These are phyloP conservation scores for Gymnoscelis rufifasciata DNA, from an alignment of 2,888 invertebrate species.

Conservation along the genomic window DNA sequence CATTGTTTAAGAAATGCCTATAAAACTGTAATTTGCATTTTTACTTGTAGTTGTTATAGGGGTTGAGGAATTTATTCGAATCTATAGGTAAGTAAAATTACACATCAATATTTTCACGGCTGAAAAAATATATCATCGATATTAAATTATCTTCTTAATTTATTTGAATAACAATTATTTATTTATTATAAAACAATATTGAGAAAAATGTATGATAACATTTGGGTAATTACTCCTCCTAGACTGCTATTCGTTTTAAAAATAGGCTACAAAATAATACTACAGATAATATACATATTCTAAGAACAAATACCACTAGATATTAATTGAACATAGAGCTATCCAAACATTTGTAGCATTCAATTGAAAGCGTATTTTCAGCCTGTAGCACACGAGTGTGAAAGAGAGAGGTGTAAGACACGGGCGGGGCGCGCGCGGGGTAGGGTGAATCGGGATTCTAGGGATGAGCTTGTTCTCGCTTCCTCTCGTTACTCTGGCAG, in stretches of 20 bases:
- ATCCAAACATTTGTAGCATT: constrained; percentile 29
- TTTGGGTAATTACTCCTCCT: too few species aligned
- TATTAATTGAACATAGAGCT: constrained; percentile 22
- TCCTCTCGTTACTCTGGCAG: constrained; percentile 75
- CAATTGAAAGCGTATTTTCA: constrained; percentile 55
- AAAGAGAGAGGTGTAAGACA: constrained; percentile 72
- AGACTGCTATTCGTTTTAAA: too few species aligned
- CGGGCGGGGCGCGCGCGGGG: constrained; percentile 56
- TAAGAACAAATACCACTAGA: constrained; percentile 19
- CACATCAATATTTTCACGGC: too few species aligned
- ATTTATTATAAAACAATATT: too few species aligned
- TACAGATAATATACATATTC: too few species aligned
- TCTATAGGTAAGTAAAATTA: neutral
- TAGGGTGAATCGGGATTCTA: constrained; percentile 74
- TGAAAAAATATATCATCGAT: too few species aligned
- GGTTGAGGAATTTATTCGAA: constrained; percentile 21
- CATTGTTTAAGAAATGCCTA: constrained; percentile 57
- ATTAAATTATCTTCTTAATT: too few species aligned
- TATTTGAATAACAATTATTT: too few species aligned
- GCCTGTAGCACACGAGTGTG: constrained; percentile 59
- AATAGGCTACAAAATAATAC: too few species aligned
- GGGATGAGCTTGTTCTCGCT: constrained; percentile 79
- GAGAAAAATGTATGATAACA: too few species aligned
- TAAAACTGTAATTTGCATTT: constrained; percentile 44
- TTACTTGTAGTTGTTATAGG: constrained; percentile 17